Conservation (phyloP, 2,888 invertebrate species). For the Callyntrura guangdongensis region DNA sequence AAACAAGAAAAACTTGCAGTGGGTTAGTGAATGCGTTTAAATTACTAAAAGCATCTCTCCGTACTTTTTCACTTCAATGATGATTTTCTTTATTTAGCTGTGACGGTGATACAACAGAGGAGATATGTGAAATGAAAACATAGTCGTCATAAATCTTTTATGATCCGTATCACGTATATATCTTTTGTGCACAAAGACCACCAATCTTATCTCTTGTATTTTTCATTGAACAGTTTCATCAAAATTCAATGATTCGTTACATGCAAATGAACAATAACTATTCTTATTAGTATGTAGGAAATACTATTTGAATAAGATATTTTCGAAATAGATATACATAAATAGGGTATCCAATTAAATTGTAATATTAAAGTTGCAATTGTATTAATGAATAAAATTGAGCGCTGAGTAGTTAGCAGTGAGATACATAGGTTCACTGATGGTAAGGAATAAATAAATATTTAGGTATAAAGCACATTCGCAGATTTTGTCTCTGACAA, state of each 20-base stretch:
- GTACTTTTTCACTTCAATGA: neutral
- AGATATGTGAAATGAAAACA: conserved; percentile 45
- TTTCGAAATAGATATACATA: no score
- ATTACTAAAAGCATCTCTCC: neutral
- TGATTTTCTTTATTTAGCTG: neutral
- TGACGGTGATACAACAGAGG: conserved; percentile 40
- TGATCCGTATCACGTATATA: conserved; percentile 51
- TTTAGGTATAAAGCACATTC: no score
- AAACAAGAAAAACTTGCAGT: conserved; percentile 48
- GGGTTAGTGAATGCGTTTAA: conserved; percentile 37
- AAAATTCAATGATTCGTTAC: conserved; percentile 46
- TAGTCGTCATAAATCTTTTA: conserved; percentile 40
- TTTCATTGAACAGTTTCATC: conserved; percentile 27
- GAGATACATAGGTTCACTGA: no score
- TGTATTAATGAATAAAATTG: no score
- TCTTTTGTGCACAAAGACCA: conserved; percentile 23
- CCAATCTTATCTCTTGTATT: neutral
- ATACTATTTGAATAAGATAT: no score
- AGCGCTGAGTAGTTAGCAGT: no score
- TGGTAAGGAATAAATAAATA: no score
- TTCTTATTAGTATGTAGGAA: no score
- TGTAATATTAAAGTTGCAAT: no score
- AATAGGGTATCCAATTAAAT: no score
- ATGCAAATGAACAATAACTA: no score
- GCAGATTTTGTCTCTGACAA: no score